Base-by-base conservation (phyloP, 2,888 invertebrate genomes). In the Diplolepis rosae region DNA sequence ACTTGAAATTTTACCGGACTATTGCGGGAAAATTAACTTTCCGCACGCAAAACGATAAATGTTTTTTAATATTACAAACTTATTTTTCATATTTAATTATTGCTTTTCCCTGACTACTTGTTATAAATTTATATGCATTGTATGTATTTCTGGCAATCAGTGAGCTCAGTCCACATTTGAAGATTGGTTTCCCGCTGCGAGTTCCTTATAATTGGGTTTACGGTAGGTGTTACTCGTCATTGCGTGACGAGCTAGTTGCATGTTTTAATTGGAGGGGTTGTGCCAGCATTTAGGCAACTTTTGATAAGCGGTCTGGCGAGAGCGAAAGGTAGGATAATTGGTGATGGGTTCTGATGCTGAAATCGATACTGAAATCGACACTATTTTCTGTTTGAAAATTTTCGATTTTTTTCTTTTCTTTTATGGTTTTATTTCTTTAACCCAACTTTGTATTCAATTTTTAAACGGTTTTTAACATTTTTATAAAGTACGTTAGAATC, bases 241-340 rank as follows among this genome's bases (percentile, higher is more conserved):
- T 79, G 84, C 82, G 83, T 83, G 84, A 83, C 83, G 77, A 68
- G 76, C 74, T 77, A 78, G 80, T 78, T 76, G 81, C 79, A 79
- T 77, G 80, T 83, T 83, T 83, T 82, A 83, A 84, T 83, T 83
- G 82, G 77, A 75, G 77, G 79, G 77, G 79, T 79, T 77, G 80
- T 73, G 69, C 79, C 76, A 75, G 77, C 80, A 77, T 80, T 83
- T 83, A 80, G 80, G 77, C 76, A 80, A 81, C 80, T 82, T 83
- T 82, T 80, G 79, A 83, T 80, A 82, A 82, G 80, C 79, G 75
- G 76, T 76, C 74, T 73, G 77, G 71, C 69, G 76, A 65, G 72
- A 72, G 74, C 76, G 75, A 77, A 78, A 80, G 77, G 78, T 74
- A 77, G 72, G 80, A 81, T 83, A 82, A 83, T 83, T 82, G 81